These are phyloP conservation scores for Simalia tracyae DNA, from an alignment of 2,797 vertebrate species.

Conservation along the genomic window DNA sequence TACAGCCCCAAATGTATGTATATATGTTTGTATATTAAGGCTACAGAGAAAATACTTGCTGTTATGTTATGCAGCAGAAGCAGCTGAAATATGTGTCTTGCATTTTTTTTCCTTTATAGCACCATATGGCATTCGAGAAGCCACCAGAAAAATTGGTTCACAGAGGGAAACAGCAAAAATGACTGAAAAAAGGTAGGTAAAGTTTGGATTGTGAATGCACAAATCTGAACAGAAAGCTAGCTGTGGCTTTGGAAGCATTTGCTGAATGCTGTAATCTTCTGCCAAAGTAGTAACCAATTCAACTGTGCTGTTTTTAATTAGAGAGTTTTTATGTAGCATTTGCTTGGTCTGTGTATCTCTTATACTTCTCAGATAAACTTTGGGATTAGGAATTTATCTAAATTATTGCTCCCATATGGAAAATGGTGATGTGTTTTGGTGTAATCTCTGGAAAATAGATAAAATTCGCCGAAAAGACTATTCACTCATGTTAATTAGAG, in stretches of 20 bases:
- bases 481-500: not conserved
- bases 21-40: not conserved
- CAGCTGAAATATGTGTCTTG: constrained; percentile 3
- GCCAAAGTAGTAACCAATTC: constrained; percentile 1
- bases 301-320: not conserved
- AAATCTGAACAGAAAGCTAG: not conserved
- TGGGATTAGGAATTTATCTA: not conserved
- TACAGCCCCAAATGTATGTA: not conserved
- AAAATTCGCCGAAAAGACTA: not conserved
- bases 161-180: constrained; percentile 84
- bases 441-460: not conserved
- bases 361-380: constrained; percentile 1
- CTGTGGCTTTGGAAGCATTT: constrained; percentile 24
- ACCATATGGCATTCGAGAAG: constrained; percentile 96
- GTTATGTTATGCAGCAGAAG: not conserved
- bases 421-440: not conserved
- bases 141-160: constrained; percentile 91
- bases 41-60: not conserved
- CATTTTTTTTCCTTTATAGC: constrained; percentile 74
- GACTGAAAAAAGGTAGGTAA: constrained; percentile 82
- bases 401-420: not conserved
- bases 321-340: constrained; percentile 15
- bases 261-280: not conserved
- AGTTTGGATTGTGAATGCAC: not conserved
- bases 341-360: not conserved